phyloP scores from a whole-genome alignment of 2,113 vertebrate genomes.

The Microtus ochrogaster region DNA sequence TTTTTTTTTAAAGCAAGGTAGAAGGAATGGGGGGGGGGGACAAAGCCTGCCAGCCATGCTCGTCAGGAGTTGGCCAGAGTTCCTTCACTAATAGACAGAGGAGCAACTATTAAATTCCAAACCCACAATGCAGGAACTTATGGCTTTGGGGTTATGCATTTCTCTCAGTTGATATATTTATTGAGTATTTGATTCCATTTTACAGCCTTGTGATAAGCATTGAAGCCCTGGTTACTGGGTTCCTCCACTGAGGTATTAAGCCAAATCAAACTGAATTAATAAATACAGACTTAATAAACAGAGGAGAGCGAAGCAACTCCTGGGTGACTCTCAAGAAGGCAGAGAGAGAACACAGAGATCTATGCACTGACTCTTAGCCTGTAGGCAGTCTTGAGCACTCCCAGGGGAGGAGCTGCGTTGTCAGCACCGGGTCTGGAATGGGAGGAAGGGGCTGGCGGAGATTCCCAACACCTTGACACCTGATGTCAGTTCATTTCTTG shows the following conservation, averaged over 20 bases:
- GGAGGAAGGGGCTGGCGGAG: no score
- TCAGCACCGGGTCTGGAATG: no score
- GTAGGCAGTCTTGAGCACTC: no score
- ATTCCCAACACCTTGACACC: neutral
- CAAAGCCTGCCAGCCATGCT: neutral
- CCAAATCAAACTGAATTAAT: no score
- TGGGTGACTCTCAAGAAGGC: no score
- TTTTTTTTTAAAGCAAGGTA: neutral
- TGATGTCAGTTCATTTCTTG: neutral
- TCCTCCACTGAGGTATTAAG: no score
- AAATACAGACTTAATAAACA: no score
- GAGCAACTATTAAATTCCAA: neutral
- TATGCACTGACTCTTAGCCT: no score
- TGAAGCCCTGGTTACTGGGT: no score
- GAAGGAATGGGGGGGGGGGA: neutral
- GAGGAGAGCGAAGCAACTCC: no score
- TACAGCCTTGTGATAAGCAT: neutral
- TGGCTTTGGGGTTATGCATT: neutral
- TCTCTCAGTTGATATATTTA: neutral
- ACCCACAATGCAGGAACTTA: neutral
- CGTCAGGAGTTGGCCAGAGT: neutral
- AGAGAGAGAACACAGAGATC: no score
- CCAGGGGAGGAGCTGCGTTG: no score
- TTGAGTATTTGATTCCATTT: neutral
- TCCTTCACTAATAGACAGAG: neutral